phyloP scores from a whole-genome alignment of 1,140 invertebrate species.

The Drosophila busckii region DNA sequence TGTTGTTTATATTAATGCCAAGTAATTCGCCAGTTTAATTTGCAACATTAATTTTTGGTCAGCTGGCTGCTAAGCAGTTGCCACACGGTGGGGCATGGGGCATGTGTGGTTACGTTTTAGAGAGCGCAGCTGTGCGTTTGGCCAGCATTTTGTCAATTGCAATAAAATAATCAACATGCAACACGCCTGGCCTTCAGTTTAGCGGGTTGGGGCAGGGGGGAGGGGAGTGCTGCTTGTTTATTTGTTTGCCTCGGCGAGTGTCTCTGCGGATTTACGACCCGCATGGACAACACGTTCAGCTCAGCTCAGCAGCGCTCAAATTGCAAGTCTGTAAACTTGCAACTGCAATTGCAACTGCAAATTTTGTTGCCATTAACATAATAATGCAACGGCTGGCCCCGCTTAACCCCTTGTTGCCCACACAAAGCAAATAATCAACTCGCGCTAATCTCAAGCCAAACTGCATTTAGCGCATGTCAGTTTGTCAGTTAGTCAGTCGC shows the following conservation, averaged over 20 bases:
- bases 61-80: neutral
- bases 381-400: slow-evolving; percentile 28
- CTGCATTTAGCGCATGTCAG: slow-evolving; percentile 40
- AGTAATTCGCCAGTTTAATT: slow-evolving; percentile 51
- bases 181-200: slow-evolving; percentile 14
- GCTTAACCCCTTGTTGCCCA: neutral
- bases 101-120: slow-evolving; percentile 25
- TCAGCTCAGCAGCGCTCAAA: slow-evolving; percentile 30
- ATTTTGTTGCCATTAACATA: slow-evolving; percentile 56
- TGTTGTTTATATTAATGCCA: slow-evolving; percentile 35
- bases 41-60: slow-evolving; percentile 40
- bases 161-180: slow-evolving; percentile 61
- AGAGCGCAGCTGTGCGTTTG: slow-evolving; percentile 34
- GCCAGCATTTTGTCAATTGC: slow-evolving; percentile 58
- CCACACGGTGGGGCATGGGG: neutral
- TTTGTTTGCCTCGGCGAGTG: slow-evolving; percentile 12
- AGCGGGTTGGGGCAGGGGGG: neutral
- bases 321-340: slow-evolving; percentile 37
- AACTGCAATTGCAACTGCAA: slow-evolving; percentile 39
- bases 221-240: neutral
- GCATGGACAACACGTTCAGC: slow-evolving; percentile 60
- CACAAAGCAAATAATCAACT: slow-evolving; percentile 50
- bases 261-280: slow-evolving; percentile 50
- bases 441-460: slow-evolving; percentile 41
- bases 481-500: neutral